Conservation (phyloP, 2,888 invertebrate species). For the Anodontia alba region DNA sequence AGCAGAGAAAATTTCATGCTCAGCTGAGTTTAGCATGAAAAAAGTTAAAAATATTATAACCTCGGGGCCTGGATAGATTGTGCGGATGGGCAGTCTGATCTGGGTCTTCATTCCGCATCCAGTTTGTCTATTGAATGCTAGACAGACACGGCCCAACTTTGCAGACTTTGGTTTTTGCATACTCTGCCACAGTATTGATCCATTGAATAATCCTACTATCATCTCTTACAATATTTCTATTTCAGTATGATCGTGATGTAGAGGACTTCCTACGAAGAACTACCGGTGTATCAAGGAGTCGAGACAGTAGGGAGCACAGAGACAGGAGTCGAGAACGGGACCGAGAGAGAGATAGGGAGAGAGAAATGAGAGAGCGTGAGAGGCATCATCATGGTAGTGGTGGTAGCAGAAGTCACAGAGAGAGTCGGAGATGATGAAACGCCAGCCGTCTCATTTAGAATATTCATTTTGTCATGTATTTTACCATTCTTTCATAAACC, state of each 20-base stretch:
- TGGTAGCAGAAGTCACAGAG: conserved; percentile 8
- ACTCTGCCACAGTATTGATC: no score
- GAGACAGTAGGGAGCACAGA: conserved; percentile 57
- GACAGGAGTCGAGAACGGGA: conserved; percentile 70
- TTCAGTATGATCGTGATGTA: conserved; percentile 93
- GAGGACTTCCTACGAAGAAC: conserved; percentile 95
- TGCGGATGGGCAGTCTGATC: no score
- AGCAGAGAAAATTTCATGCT: no score
- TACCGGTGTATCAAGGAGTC: conserved; percentile 67
- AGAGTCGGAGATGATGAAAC: conserved; percentile 10
- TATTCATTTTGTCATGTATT: neutral
- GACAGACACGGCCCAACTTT: no score
- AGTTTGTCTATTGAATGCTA: no score
- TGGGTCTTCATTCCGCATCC: no score
- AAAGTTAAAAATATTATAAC: no score
- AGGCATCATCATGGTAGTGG: neutral
- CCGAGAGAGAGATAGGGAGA: conserved; percentile 62
- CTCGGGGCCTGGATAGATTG: no score
- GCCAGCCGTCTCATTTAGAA: neutral
- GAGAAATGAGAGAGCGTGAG: conserved; percentile 52
- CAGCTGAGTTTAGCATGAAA: no score
- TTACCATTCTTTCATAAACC: no score
- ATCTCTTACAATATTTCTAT: conserved; percentile 20
- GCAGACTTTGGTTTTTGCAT: no score
- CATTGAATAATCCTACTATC: no score